Evolutionary conservation across 2,888 invertebrate species (phyloP), one percentile per base, ranked within the genome.

Genomic region (Campopleginae sp.): DNA sequence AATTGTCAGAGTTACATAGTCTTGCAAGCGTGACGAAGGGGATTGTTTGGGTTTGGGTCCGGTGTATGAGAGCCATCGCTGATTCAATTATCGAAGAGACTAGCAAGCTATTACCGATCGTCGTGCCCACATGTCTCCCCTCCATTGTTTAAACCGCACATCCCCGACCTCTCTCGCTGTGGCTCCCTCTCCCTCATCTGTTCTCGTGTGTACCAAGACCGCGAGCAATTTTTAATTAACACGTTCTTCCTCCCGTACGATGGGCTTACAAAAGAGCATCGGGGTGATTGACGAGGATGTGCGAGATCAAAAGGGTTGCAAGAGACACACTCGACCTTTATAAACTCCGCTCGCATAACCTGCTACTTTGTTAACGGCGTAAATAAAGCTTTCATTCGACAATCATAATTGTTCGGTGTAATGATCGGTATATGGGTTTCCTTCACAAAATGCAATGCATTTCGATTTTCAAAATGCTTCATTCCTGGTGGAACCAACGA

Each of bases 161-260:
- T 23, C 58, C 27, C 44, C 46, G 6, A 3, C 27, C 54, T 23
- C 33, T 38, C 42, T 58, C n/a, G 14, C 58, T 58, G 42, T 19
- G 10, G 12, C 71, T 33, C 70, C 51, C 14, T 31, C 42, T 6
- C n/a, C 23, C 48, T 27, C 63, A 17, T 31, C 12, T 17, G 51
- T 65, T 61, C 75, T 79, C 68, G 65, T 63, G 61, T 88, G 88
- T 87, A 88, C 88, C 88, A 89, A 89, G 88, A 91, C 90, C 89
- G 87, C 89, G 88, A 90, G 91, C 89, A 90, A 91, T 90, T 91
- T 91, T 91, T 91, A 91, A 91, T 91, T 91, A 91, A 91, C 89
- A 91, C 89, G 84, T 81, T 82, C 86, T 58, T 74, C 44, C 66
- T 51, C 44, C 44, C 86, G 88, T 88, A 63, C 79, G 61, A 80